These are phyloP conservation scores for Horisme vitalbata DNA, from an alignment of 2,888 invertebrate species.

Conservation along the genomic window DNA sequence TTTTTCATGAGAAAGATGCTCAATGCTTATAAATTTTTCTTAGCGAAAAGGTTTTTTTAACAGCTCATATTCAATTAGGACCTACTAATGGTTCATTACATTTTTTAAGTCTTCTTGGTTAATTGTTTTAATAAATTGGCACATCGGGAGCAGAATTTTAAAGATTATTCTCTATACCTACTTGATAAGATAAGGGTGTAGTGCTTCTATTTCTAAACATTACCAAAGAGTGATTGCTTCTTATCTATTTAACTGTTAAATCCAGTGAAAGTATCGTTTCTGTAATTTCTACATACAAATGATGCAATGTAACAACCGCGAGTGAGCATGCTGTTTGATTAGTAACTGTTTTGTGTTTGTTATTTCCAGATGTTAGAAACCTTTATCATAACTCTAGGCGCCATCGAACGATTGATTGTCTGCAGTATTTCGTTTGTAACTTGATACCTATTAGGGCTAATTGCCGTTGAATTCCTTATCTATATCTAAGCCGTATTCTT, in stretches of 20 bases:
- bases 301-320: slow-evolving; percentile 15
- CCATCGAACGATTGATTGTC: slow-evolving; percentile 18
- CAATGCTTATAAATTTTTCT: no score
- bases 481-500: slow-evolving; percentile 9
- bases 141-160: neutral
- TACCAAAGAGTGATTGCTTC: neutral
- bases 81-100: no score
- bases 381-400: no score
- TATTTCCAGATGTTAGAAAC: neutral
- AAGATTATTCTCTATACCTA: neutral
- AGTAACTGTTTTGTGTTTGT: slow-evolving; percentile 5
- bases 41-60: no score
- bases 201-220: slow-evolving; percentile 8
- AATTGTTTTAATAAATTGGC: no score
- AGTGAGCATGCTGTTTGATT: slow-evolving; percentile 9
- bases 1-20: slow-evolving; percentile 21
- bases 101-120: no score
- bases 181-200: slow-evolving; percentile 3
- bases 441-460: slow-evolving; percentile 47
- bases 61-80: no score
- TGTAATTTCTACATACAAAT: slow-evolving; percentile 16
- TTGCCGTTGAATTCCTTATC: slow-evolving; percentile 42
- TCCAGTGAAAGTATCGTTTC: slow-evolving; percentile 21
- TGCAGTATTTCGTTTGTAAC: slow-evolving; percentile 28
- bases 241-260: slow-evolving; percentile 13